Evolutionary conservation across 2,888 invertebrate genomes (phyloP).

Genomic region (Lathronympha strigana): DNA sequence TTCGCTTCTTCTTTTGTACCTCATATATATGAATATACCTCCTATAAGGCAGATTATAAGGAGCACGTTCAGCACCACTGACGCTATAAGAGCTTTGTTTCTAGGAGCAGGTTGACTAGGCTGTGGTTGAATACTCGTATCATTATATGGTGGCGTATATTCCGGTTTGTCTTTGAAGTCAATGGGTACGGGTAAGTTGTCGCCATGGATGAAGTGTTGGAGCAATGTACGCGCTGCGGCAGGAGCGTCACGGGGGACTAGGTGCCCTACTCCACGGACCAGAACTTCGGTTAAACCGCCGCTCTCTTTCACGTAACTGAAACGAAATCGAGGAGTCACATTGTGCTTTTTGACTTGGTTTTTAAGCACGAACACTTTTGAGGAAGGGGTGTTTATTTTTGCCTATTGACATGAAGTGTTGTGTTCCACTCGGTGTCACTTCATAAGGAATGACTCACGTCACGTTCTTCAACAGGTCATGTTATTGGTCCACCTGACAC

Average conservation of each 20-base stretch:
- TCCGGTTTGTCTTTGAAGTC: slow-evolving; percentile 12
- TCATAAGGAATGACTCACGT: too few species aligned
- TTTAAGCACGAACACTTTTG: too few species aligned
- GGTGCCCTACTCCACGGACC: slow-evolving; percentile 85
- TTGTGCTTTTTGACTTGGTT: background rate
- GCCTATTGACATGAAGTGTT: too few species aligned
- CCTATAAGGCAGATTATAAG: slow-evolving; percentile 33
- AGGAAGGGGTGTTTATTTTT: too few species aligned
- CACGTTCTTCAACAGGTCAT: too few species aligned
- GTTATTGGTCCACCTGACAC: too few species aligned
- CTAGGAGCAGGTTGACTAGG: background rate
- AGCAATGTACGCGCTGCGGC: slow-evolving; percentile 44
- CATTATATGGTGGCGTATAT: slow-evolving; percentile 26
- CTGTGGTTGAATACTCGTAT: background rate
- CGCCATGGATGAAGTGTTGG: slow-evolving; percentile 30
- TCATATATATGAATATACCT: slow-evolving; percentile 21
- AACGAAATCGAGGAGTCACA: slow-evolving; percentile 34
- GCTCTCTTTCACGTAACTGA: slow-evolving; percentile 82
- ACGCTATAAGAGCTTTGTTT: slow-evolving; percentile 26
- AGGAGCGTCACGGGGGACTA: slow-evolving; percentile 86
- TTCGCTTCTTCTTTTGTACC: slow-evolving; percentile 34
- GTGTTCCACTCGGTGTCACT: too few species aligned
- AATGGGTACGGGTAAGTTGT: background rate
- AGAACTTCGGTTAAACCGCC: slow-evolving; percentile 83
- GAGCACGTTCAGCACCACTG: slow-evolving; percentile 40